Percentiles rank a stretch among this genome's conserved stretches.
phyloP scores from a whole-genome alignment of 2,888 invertebrate species.

The Leuctra nigra region DNA sequence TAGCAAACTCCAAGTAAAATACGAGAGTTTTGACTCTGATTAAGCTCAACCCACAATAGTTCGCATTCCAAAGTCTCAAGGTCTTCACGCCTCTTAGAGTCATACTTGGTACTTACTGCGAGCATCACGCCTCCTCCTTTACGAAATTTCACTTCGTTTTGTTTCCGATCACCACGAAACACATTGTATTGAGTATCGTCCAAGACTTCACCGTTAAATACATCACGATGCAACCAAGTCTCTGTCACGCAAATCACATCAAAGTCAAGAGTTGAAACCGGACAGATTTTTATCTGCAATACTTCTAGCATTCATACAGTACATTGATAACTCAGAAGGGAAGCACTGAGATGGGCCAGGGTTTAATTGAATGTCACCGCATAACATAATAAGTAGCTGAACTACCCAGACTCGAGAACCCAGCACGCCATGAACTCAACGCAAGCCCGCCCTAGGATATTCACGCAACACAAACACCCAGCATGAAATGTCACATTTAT shows the following conservation, averaged over 20 bases:
- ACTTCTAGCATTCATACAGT: background rate
- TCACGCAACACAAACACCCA: no score
- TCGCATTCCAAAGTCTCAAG: background rate
- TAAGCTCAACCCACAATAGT: background rate
- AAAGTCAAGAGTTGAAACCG: background rate
- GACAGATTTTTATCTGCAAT: background rate
- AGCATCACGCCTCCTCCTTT: background rate
- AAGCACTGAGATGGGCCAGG: background rate
- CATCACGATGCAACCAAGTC: background rate
- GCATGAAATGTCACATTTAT: no score
- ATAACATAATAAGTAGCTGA: no score
- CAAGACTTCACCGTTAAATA: background rate
- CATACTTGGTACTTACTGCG: background rate
- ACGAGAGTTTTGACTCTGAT: background rate
- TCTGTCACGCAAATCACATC: background rate
- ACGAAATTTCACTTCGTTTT: no score
- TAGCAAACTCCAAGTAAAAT: background rate
- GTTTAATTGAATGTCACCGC: constrained; percentile 3
- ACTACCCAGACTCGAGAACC: no score
- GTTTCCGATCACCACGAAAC: background rate
- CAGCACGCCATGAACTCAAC: no score
- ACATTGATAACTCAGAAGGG: background rate
- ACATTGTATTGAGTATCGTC: background rate
- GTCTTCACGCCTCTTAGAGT: background rate
- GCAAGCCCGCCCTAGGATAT: no score